Conservation (phyloP, 2,888 invertebrate species). For the Cephus sareptanus region DNA sequence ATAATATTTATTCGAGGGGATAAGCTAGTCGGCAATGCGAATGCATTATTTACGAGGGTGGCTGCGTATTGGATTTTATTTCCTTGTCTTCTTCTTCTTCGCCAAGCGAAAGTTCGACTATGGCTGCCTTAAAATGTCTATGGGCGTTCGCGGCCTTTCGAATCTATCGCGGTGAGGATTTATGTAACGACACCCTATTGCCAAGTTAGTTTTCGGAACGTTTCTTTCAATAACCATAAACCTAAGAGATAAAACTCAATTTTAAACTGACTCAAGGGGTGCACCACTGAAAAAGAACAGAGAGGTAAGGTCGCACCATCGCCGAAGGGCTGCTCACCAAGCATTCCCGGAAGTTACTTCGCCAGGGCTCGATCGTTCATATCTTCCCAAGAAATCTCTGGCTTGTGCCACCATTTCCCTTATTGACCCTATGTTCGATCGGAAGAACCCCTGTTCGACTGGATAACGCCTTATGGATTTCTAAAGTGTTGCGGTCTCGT, state of each 20-base stretch:
- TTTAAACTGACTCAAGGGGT: conserved; percentile 13
- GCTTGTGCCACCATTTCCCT: background rate
- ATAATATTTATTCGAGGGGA: background rate
- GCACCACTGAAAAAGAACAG: background rate
- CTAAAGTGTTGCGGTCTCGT: background rate
- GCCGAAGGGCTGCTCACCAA: background rate
- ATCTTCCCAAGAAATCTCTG: background rate
- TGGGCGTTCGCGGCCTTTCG: conserved; percentile 6
- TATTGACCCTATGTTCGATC: background rate
- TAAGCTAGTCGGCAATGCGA: background rate
- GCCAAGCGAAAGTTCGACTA: background rate
- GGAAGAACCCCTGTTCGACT: background rate
- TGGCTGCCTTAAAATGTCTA: background rate
- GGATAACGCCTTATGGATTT: background rate
- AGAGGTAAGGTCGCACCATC: background rate
- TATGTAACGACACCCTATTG: conserved; percentile 24
- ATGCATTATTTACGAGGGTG: background rate
- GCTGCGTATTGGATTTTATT: background rate
- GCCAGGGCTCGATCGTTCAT: background rate
- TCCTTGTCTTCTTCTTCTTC: background rate
- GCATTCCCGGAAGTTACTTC: conserved; percentile 1
- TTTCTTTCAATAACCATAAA: conserved; percentile 26
- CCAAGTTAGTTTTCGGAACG: conserved; percentile 24
- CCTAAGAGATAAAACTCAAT: conserved; percentile 26
- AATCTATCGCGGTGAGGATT: conserved; percentile 21